Evolutionary conservation across 2,113 vertebrate genomes (phyloP).

Genomic region (Fregata magnificens): DNA sequence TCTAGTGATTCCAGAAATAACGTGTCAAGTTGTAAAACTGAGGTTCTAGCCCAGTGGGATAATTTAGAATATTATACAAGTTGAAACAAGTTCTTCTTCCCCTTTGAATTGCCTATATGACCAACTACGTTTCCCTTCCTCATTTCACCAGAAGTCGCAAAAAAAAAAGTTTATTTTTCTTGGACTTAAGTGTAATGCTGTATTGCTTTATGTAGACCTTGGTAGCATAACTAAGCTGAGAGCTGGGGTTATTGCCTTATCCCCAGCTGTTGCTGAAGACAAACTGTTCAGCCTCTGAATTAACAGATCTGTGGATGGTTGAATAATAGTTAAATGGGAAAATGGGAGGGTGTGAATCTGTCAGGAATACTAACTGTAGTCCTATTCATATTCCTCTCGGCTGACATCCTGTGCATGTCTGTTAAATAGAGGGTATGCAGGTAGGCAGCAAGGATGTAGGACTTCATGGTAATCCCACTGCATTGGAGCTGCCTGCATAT

Average conservation of each 20-base stretch:
- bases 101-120: not conserved
- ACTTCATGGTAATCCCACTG: not conserved
- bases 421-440: not conserved
- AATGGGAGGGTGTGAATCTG: not conserved
- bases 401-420: not conserved
- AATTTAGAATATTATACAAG: not conserved
- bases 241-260: not conserved
- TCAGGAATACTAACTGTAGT: not conserved
- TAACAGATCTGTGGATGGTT: not conserved
- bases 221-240: not conserved
- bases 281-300: not conserved
- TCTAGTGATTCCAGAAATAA: not conserved
- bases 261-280: not conserved
- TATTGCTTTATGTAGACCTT: not conserved
- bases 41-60: not conserved
- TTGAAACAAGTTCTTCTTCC: not conserved
- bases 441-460: not conserved
- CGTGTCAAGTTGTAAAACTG: not conserved
- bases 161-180: not conserved
- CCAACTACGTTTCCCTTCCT: not conserved
- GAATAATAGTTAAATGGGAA: not conserved
- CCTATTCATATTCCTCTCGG: not conserved
- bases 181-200: not conserved
- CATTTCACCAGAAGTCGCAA: not conserved
- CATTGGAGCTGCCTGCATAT: not conserved